A percentile compares a stretch with the other conserved stretches of the same genome.
These are phyloP conservation scores for Brachyptera putata DNA, from an alignment of 2,888 invertebrate species.

Conservation along the genomic window DNA sequence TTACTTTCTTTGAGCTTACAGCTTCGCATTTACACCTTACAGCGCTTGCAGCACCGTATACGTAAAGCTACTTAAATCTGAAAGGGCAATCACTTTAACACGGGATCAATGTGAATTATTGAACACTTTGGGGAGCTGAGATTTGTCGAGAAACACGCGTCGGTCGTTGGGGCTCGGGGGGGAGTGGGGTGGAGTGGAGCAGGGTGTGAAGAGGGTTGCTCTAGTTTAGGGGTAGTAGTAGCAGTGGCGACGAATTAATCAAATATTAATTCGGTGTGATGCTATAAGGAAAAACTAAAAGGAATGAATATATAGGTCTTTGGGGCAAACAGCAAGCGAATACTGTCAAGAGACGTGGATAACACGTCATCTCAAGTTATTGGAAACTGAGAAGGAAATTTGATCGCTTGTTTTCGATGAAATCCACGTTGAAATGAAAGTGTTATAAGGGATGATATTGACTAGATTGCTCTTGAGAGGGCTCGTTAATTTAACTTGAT, in stretches of 20 bases:
- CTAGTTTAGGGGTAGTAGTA: neutral
- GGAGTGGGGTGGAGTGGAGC: neutral
- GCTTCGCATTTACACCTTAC: too few species aligned
- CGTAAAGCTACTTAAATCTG: slow-evolving; percentile 24
- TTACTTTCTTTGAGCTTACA: too few species aligned
- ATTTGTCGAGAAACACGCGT: neutral
- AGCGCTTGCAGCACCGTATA: too few species aligned
- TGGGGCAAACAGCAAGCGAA: neutral
- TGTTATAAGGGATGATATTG: too few species aligned
- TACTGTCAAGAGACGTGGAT: too few species aligned
- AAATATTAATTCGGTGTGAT: slow-evolving; percentile 17
- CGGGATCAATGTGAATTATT: slow-evolving; percentile 27
- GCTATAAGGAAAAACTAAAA: neutral
- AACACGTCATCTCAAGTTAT: too few species aligned
- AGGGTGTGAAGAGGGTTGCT: neutral
- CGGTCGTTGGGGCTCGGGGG: neutral
- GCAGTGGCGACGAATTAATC: slow-evolving; percentile 10
- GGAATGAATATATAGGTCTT: neutral
- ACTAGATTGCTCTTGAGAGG: neutral
- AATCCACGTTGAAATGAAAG: too few species aligned
- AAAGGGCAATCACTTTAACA: slow-evolving; percentile 31
- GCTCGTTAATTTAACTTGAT: neutral
- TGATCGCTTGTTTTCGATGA: too few species aligned
- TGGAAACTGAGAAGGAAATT: too few species aligned
- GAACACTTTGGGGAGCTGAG: slow-evolving; percentile 17